Evolutionary conservation across 2,797 vertebrate species (phyloP).

Genomic region (Yasuhikotakia modesta): DNA sequence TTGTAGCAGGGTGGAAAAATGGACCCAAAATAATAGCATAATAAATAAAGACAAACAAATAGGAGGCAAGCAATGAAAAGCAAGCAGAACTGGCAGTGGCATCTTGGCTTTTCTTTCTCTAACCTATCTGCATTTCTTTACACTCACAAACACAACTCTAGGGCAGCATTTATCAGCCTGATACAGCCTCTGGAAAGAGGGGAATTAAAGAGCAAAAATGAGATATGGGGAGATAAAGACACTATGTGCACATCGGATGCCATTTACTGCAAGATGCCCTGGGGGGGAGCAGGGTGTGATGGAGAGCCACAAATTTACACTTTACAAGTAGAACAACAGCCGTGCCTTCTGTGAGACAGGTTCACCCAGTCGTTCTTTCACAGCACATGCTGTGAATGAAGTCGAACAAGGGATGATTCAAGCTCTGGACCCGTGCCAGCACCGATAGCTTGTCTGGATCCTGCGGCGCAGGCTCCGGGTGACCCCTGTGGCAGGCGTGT

Average conservation of each 20-base stretch:
- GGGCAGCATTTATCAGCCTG: conserved; percentile 33
- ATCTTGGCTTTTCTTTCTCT: conserved; percentile 39
- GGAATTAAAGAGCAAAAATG: conserved; percentile 56
- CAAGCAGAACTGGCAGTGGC: conserved; percentile 46
- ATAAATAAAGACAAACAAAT: conserved; percentile 31
- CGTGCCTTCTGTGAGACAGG: conserved; percentile 25
- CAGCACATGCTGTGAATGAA: conserved; percentile 10
- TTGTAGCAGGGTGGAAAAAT: conserved; percentile 26
- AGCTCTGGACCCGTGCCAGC: conserved; percentile 30
- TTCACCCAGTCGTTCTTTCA: conserved; percentile 32
- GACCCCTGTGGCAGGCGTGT: conserved; percentile 34
- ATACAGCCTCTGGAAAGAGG: conserved; percentile 51
- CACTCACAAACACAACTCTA: conserved; percentile 44
- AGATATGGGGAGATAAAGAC: conserved; percentile 52
- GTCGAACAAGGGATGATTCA: conserved; percentile 34
- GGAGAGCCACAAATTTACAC: conserved; percentile 40
- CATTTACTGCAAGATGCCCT: conserved; percentile 33
- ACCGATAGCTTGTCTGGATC: conserved; percentile 3
- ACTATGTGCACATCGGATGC: conserved; percentile 24
- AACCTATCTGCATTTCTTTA: conserved; percentile 39
- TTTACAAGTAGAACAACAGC: conserved; percentile 42
- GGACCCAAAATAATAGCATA: conserved; percentile 25
- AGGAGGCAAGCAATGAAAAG: conserved; percentile 31
- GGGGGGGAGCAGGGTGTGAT: conserved; percentile 39
- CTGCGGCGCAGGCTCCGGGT: conserved; percentile 10